Evolutionary conservation across 1,140 invertebrate genomes (phyloP).

Genomic region (Cydia amplana): DNA sequence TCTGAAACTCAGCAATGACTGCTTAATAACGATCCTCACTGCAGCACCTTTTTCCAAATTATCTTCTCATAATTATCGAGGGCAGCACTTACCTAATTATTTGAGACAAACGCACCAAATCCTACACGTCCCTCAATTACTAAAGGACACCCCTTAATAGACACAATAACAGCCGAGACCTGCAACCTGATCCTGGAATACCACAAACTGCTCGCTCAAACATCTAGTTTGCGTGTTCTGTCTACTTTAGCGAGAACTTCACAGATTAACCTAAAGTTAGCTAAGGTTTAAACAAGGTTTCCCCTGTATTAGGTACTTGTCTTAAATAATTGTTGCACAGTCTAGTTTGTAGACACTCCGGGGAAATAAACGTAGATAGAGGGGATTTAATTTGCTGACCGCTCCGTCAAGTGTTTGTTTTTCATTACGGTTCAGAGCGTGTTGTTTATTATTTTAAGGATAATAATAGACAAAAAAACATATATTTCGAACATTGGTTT

Average conservation of each 20-base stretch:
- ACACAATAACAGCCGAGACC: neutral
- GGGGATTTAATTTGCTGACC: slow-evolving; percentile 1
- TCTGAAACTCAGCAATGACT: too few species aligned
- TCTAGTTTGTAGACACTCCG: slow-evolving; percentile 5
- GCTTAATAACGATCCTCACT: too few species aligned
- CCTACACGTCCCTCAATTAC: neutral
- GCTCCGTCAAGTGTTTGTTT: neutral
- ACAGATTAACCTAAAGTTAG: slow-evolving; percentile 21
- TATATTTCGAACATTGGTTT: too few species aligned
- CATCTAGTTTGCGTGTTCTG: slow-evolving; percentile 9
- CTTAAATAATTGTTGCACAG: slow-evolving; percentile 29
- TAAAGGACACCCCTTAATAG: neutral
- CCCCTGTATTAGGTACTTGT: slow-evolving; percentile 26
- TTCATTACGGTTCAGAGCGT: neutral
- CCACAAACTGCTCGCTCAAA: slow-evolving; percentile 11
- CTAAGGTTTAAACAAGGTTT: slow-evolving; percentile 25
- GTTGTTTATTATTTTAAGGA: neutral
- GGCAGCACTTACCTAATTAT: neutral
- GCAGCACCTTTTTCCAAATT: too few species aligned
- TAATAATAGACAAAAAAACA: too few species aligned
- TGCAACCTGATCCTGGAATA: neutral
- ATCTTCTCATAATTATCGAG: too few species aligned
- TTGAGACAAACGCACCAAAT: neutral
- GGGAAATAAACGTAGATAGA: slow-evolving; percentile 31
- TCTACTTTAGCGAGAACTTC: slow-evolving; percentile 26